Conservation (phyloP, 1,140 invertebrate genomes). For the Scylla paramamosain region DNA sequence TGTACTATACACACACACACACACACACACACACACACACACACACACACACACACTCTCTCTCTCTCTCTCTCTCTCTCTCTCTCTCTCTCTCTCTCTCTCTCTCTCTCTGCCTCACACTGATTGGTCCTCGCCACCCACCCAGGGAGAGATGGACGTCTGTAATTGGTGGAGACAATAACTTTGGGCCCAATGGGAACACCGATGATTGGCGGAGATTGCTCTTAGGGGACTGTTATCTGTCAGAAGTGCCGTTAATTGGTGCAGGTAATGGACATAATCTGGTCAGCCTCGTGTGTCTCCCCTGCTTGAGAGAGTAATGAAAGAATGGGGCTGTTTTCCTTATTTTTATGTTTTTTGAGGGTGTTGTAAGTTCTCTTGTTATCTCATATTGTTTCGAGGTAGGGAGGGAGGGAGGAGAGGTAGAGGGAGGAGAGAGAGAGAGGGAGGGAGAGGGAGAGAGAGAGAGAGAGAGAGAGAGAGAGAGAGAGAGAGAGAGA, state of each 20-base stretch:
- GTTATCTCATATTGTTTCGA: background rate
- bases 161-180: conserved; percentile 39
- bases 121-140: too few relatives aligned
- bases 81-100: too few relatives aligned
- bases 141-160: conserved; percentile 24
- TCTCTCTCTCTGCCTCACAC: too few relatives aligned
- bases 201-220: conserved; percentile 49
- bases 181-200: background rate
- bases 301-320: too few relatives aligned
- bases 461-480: conserved; percentile 34
- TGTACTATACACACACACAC: too few relatives aligned
- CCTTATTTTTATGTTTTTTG: too few relatives aligned
- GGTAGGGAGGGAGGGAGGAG: background rate
- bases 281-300: background rate
- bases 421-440: conserved; percentile 15
- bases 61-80: too few relatives aligned
- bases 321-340: too few relatives aligned
- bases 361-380: too few relatives aligned
- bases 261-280: conserved; percentile 2
- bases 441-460: conserved; percentile 28
- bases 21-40: too few relatives aligned
- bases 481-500: conserved; percentile 21
- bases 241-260: conserved; percentile 43
- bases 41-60: too few relatives aligned
- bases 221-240: conserved; percentile 19